Conservation (phyloP, 2,797 vertebrate species). For the Xenentodon cancila region DNA sequence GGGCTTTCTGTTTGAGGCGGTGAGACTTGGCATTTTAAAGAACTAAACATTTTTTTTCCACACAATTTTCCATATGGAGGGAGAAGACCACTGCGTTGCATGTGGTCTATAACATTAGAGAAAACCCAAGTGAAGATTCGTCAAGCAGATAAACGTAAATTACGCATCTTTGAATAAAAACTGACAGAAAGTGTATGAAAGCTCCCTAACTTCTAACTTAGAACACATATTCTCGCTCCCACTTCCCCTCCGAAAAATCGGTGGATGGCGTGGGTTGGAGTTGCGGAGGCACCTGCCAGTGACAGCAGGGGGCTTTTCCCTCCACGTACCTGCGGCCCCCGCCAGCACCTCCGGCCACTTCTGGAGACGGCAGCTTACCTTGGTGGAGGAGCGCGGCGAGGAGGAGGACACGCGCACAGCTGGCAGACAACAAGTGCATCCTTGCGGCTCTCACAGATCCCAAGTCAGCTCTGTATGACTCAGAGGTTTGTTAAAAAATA, state of each 20-base stretch:
- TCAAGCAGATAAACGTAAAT: no score
- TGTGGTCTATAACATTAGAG: no score
- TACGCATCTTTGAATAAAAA: neutral
- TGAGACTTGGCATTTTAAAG: no score
- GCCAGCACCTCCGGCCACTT: neutral
- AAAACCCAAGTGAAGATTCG: no score
- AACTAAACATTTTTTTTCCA: no score
- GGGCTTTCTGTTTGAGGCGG: no score
- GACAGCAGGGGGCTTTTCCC: constrained; percentile 5
- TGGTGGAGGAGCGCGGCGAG: constrained; percentile 50
- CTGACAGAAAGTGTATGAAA: neutral
- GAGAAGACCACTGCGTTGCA: no score
- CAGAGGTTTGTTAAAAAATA: constrained; percentile 11
- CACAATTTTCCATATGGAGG: no score
- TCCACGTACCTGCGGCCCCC: constrained; percentile 24
- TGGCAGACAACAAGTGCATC: constrained; percentile 80
- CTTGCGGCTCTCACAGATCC: constrained; percentile 61
- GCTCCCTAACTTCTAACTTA: constrained; percentile 9
- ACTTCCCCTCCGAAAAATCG: neutral
- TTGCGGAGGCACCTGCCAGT: constrained; percentile 53
- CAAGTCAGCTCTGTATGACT: constrained; percentile 15
- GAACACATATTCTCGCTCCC: neutral
- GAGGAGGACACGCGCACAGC: constrained; percentile 56
- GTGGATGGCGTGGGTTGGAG: constrained; percentile 36
- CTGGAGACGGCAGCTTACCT: constrained; percentile 65